Conservation (phyloP, 2,113 vertebrate genomes). For the Loxodonta africana region DNA sequence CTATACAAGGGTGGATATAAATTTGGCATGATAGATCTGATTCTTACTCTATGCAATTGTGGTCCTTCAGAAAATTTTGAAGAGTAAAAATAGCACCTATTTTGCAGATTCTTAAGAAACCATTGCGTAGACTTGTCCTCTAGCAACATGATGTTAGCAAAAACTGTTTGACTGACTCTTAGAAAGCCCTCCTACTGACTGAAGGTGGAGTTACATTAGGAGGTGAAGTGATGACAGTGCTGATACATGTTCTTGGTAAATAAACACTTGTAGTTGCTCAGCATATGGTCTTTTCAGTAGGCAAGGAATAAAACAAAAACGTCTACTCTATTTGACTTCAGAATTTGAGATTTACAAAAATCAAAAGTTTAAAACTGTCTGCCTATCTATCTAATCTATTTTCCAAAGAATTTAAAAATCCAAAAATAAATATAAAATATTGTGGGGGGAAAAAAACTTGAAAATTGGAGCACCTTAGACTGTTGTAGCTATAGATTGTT, state of each 20-base stretch:
- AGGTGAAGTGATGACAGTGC: background rate
- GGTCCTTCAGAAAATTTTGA: too few relatives aligned
- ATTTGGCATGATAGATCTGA: too few relatives aligned
- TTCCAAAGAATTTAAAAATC: background rate
- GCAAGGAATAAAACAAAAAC: background rate
- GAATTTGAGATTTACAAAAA: background rate
- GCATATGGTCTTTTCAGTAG: background rate
- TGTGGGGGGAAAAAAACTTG: background rate
- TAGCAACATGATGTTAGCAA: background rate
- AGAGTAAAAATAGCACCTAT: background rate
- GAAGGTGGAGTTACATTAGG: background rate
- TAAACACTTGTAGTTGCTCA: background rate
- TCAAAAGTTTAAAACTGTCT: background rate
- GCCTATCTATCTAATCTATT: background rate
- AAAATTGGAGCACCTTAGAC: too few relatives aligned
- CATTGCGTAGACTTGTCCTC: background rate
- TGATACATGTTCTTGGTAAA: background rate
- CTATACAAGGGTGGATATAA: background rate
- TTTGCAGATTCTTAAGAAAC: background rate
- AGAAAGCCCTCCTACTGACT: background rate
- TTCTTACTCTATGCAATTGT: too few relatives aligned
- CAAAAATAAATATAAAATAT: background rate
- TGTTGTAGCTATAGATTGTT: too few relatives aligned
- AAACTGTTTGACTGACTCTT: background rate
- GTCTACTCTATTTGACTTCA: background rate